Evolutionary conservation across 1,140 invertebrate species (phyloP), one percentile per base, ranked within the genome.

Genomic region (Calosoma granatense): DNA sequence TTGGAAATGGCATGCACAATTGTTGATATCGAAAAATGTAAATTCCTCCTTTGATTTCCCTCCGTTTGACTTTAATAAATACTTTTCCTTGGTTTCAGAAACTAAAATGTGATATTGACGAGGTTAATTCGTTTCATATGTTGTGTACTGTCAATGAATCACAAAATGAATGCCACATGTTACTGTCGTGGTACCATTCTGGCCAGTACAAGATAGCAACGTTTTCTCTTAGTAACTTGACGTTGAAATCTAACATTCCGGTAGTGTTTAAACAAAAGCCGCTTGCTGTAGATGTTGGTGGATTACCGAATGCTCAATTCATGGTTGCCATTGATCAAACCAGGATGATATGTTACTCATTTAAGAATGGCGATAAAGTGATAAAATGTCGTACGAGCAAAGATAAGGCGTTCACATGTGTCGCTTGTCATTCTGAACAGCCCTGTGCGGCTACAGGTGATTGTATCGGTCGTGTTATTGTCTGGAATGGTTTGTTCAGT

Each of bases 381-480:
- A 59, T 64, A 61, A 70, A 67, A 59, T 70, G 73, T 51, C 76
- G 68, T 61, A 74, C 72, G 58, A 64, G 65, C 47, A 69, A 58
- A n/a, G 56, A 53, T 2, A 43, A 75, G 59, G 62, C 64, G 1
- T 78, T 90, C 39, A 88, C 83, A 0, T 86, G 83, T 66, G 74
- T 92, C 14, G 74, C 78, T 1, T 80, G 81, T 59, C 87, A 90
- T 76, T 85, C 86, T 1, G 68, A 65, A 22, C 83, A 88, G 55
- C 71, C 80, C 63, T 72, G 78, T 61, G 72, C 89, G 2, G 85
- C 87, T 2, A 85, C 81, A 14, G 89, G 87, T 36, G 85, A 88
- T 72, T 69, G 72, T 26, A 75, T 70, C 58, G 90, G 90, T 1
- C 70, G 81, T 57, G 79, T 90, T 22, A 56, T 83, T 20, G 61